These are phyloP conservation scores for Cygnus atratus DNA, from an alignment of 2,113 vertebrate species.

Conservation along the genomic window DNA sequence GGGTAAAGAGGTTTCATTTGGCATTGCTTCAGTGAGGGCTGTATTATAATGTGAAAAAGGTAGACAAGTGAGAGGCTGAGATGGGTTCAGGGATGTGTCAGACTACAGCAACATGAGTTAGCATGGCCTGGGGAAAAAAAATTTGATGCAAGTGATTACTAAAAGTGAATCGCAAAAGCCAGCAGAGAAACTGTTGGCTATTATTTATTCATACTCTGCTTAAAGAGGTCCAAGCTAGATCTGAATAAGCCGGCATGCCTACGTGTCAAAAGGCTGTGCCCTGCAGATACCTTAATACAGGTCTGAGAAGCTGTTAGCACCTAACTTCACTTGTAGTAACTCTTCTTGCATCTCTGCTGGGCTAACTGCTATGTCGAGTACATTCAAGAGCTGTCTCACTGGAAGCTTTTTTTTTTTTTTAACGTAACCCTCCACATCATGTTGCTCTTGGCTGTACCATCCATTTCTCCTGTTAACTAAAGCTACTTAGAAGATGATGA, in stretches of 20 bases:
- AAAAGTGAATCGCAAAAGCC: background rate
- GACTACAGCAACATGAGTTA: background rate
- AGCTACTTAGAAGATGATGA: background rate
- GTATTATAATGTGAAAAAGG: background rate
- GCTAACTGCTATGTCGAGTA: background rate
- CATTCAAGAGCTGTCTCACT: background rate
- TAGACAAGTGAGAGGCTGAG: background rate
- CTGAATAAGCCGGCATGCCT: background rate
- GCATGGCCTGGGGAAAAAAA: background rate
- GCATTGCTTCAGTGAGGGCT: background rate
- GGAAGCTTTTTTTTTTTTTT: background rate
- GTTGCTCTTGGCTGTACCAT: background rate
- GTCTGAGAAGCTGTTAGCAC: background rate
- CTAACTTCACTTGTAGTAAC: background rate
- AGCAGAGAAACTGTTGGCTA: background rate
- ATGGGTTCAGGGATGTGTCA: background rate
- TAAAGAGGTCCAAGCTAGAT: background rate
- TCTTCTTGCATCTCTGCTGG: background rate
- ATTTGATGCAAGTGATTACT: background rate
- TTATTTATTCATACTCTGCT: background rate
- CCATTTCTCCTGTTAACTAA: background rate
- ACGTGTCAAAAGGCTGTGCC: background rate
- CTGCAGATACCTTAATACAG: background rate
- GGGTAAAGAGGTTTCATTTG: background rate
- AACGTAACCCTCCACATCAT: background rate